Base-by-base conservation (phyloP, 2,797 vertebrate genomes). In the Odontamblyopus lacepedii region DNA sequence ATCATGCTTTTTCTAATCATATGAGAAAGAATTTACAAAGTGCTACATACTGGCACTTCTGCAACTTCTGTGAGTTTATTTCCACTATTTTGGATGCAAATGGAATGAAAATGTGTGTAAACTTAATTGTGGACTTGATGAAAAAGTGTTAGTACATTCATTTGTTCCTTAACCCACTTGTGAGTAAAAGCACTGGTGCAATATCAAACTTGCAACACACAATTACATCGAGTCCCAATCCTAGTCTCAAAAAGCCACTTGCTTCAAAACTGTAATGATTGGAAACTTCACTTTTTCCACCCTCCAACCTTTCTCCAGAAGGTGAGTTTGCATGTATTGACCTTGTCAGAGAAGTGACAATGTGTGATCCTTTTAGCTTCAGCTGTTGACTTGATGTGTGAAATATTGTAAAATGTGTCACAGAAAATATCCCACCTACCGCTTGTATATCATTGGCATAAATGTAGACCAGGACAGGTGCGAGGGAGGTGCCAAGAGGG, bases 351-450 rank as follows among this genome's bases (percentile, higher is more conserved):
- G 62, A 51, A 71, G 53, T 81, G 77, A 72, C 70, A 71, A 67
- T 67, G 70, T 75, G 76, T 38, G 65, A 80, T 60, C 29, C 71
- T 61, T 63, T 60, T 3, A 23, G 32, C 63, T 70, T 65, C 29
- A 67, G 79, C 67, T 80, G 70, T 60, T 80, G 83, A 73, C 72
- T 60, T 66, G 67, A 74, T 27, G 80, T 83, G 82, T 78, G 77
- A 82, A 77, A 67, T 38, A 30, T n/a, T 70, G 75, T 29, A 53
- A 53, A 72, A 77, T 51, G 23, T 74, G 72, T 80, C 71, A 69
- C 63, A 18, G 73, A 29, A 59, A 19, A 62, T 41, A 35, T 72
- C 29, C 69, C 5, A 15, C 26, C 68, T 69, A 53, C 38, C 51
- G n/a, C 71, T 73, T 61, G 19, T 77, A 71, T 75, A 72, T 72